Conservation (phyloP, 2,797 vertebrate genomes). For the Epinephelus coioides region DNA sequence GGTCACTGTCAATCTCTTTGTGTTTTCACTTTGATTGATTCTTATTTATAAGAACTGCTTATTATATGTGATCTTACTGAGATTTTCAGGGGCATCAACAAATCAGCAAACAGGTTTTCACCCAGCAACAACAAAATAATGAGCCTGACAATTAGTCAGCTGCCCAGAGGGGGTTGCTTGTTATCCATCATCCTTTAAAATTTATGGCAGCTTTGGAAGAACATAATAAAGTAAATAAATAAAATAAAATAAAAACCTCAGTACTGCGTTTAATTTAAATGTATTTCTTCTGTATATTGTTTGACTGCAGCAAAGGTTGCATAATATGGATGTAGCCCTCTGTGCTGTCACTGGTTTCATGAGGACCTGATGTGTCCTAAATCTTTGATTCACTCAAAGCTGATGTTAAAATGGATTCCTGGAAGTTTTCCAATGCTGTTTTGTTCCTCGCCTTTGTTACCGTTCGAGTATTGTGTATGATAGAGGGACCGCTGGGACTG, state of each 20-base stretch:
- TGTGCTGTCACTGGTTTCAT: neutral
- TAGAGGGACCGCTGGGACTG: constrained; percentile 72
- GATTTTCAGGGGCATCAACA: constrained; percentile 4
- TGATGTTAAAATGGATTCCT: constrained; percentile 73
- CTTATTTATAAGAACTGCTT: neutral
- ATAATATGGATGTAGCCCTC: neutral
- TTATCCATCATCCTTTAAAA: constrained; percentile 43
- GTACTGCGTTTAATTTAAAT: constrained; percentile 1
- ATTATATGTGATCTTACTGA: neutral
- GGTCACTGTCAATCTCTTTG: neutral
- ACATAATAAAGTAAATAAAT: neutral
- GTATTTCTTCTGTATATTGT: neutral
- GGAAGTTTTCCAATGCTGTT: constrained; percentile 80
- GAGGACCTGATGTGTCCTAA: constrained; percentile 31
- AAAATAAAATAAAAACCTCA: too few species aligned
- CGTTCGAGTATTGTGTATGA: constrained; percentile 64
- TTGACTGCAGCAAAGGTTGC: constrained; percentile 10
- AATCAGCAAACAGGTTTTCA: constrained; percentile 29
- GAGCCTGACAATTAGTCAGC: constrained; percentile 43
- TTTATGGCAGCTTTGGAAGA: constrained; percentile 18
- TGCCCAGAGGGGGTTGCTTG: constrained; percentile 34
- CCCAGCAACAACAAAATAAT: constrained; percentile 55
- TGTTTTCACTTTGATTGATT: neutral
- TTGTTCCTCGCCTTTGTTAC: constrained; percentile 68
- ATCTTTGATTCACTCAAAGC: constrained; percentile 65